These are phyloP conservation scores for Cosmorhoe ocellata DNA, from an alignment of 2,888 invertebrate species.

Conservation along the genomic window DNA sequence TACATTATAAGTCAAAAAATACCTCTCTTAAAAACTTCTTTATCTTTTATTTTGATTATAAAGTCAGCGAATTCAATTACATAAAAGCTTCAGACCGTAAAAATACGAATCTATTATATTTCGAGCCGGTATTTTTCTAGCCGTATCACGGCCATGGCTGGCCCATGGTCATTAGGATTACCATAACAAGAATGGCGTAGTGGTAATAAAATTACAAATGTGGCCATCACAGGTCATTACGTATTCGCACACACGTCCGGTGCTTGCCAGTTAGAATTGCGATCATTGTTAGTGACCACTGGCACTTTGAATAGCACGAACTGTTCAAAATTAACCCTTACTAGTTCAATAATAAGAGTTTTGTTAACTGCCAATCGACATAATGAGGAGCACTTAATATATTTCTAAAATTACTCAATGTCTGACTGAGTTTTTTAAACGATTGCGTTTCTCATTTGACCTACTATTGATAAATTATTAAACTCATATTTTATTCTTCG, in stretches of 20 bases:
- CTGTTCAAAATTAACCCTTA: slow-evolving; percentile 8
- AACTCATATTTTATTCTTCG: no score
- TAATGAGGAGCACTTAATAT: no score
- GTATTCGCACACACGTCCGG: slow-evolving; percentile 66
- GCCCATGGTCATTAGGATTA: slow-evolving; percentile 55
- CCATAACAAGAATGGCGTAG: slow-evolving; percentile 59
- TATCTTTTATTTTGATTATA: no score
- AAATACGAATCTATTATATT: slow-evolving; percentile 5
- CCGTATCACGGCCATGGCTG: slow-evolving; percentile 45
- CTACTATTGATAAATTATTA: no score
- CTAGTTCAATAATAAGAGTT: not conserved
- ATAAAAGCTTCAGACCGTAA: slow-evolving; percentile 6
- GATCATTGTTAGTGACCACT: slow-evolving; percentile 44
- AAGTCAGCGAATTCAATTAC: slow-evolving; percentile 8
- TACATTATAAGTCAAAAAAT: no score
- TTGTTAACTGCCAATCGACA: no score
- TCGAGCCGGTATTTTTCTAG: slow-evolving; percentile 22
- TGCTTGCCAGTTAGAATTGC: slow-evolving; percentile 50
- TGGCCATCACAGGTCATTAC: slow-evolving; percentile 64
- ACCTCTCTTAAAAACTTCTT: no score
- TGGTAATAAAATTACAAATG: slow-evolving; percentile 69
- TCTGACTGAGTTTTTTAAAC: no score
- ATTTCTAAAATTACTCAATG: no score
- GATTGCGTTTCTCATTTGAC: no score
- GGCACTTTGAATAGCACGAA: slow-evolving; percentile 19